phyloP scores from a whole-genome alignment of 2,888 invertebrate genomes.

The Drosophila conformis region DNA sequence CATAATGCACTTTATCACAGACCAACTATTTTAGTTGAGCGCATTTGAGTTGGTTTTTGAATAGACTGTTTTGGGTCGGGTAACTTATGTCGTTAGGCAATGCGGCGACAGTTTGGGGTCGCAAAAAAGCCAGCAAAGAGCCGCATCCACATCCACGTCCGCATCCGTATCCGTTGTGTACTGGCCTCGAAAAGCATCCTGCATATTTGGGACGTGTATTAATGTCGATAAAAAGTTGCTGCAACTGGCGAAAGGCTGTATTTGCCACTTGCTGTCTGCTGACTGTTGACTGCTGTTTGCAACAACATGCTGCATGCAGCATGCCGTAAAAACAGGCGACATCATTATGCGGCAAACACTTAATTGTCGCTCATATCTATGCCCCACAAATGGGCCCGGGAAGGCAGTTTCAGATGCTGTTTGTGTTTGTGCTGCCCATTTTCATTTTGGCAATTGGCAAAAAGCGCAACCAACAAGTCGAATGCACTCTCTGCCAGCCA shows the following conservation, averaged over 20 bases:
- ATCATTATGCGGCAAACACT: slow-evolving; percentile 79
- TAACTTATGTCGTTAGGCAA: slow-evolving; percentile 47
- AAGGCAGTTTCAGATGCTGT: slow-evolving; percentile 5
- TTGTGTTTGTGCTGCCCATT: slow-evolving; percentile 53
- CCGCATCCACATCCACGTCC: slow-evolving; percentile 28
- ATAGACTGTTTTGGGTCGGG: slow-evolving; percentile 25
- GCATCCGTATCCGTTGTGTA: slow-evolving; percentile 36
- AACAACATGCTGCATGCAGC: slow-evolving; percentile 28
- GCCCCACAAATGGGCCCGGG: slow-evolving; percentile 30
- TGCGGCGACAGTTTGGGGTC: slow-evolving; percentile 34
- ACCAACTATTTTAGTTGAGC: slow-evolving; percentile 6
- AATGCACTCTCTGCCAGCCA: slow-evolving; percentile 39
- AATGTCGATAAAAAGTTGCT: slow-evolving; percentile 74
- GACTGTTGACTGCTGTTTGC: slow-evolving; percentile 15
- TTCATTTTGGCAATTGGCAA: slow-evolving; percentile 60
- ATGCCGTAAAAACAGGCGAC: slow-evolving; percentile 71
- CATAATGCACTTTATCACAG: background rate
- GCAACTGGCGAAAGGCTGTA: slow-evolving; percentile 38
- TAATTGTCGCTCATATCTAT: slow-evolving; percentile 77
- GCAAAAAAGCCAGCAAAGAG: slow-evolving; percentile 29
- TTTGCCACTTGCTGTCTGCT: slow-evolving; percentile 1
- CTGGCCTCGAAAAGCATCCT: slow-evolving; percentile 47
- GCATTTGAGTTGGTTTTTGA: slow-evolving; percentile 17
- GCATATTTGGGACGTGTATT: slow-evolving; percentile 61
- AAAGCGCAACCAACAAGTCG: slow-evolving; percentile 47